Percentiles rank a stretch among this genome's conserved stretches.
phyloP scores from a whole-genome alignment of 2,113 vertebrate genomes.

The Pseudopodoces humilis region DNA sequence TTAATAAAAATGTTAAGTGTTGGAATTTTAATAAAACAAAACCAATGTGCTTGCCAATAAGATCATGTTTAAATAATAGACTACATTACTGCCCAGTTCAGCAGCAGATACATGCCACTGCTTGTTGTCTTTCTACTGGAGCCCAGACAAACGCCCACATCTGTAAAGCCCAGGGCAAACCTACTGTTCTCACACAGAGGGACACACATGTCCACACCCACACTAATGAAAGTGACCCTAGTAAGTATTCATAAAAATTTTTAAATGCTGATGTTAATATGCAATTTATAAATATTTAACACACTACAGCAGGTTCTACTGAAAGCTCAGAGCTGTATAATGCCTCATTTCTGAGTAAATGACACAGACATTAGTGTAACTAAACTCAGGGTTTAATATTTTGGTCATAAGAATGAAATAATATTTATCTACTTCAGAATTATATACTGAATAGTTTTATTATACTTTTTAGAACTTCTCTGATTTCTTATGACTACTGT shows the following conservation, averaged over 20 bases:
- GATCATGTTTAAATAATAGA: slow-evolving; percentile 36
- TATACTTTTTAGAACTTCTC: background rate
- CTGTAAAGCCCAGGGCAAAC: background rate
- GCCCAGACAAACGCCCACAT: background rate
- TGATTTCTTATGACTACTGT: background rate
- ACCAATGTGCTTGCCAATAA: background rate
- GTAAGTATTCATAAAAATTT: background rate
- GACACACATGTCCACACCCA: background rate
- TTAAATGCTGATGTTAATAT: background rate
- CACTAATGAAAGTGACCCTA: background rate
- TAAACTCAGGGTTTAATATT: background rate
- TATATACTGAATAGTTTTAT: background rate
- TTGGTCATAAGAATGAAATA: background rate
- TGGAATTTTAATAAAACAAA: slow-evolving; percentile 64
- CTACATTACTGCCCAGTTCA: background rate
- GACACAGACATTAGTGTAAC: background rate
- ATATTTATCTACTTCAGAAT: background rate
- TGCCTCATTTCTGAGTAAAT: background rate
- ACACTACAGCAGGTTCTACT: background rate
- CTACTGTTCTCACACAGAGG: background rate
- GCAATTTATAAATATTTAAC: slow-evolving; percentile 36
- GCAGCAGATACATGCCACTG: background rate
- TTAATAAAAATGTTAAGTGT: slow-evolving; percentile 58
- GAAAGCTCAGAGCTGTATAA: background rate
- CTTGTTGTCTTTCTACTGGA: background rate